phyloP scores from a whole-genome alignment of 30 jellyfish, hydroid and myxozoan species.

The Hydra vulgaris region DNA sequence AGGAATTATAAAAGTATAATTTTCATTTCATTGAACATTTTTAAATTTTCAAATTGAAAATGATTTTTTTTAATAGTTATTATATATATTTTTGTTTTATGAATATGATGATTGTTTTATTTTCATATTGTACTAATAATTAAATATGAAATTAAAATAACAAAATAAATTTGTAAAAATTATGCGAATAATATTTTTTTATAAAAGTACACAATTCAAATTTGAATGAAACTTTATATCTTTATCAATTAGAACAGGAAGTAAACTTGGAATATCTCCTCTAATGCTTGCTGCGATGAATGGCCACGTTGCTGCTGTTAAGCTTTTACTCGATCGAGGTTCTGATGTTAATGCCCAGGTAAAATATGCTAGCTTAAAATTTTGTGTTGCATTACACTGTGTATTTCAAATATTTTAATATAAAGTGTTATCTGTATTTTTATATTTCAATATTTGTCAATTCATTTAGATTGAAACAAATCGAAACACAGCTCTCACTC shows the following conservation, averaged over 20 bases:
- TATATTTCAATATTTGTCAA: background rate
- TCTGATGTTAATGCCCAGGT: conserved; percentile 98
- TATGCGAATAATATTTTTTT: no score
- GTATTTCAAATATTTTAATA: background rate
- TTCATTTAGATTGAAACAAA: conserved; percentile 79
- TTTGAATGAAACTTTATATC: background rate
- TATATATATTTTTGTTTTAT: no score
- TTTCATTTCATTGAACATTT: no score
- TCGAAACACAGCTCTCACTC: conserved; percentile 91
- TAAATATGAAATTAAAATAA: no score
- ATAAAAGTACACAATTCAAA: background rate
- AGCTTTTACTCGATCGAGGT: conserved; percentile 76
- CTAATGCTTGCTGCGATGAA: conserved; percentile 99
- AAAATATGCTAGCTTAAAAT: background rate
- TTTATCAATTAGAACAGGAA: conserved; percentile 63
- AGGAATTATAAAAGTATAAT: no score
- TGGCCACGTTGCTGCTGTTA: conserved; percentile 99
- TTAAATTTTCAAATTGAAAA: no score
- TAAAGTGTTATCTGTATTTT: no score
- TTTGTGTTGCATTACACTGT: background rate
- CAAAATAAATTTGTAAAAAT: no score
- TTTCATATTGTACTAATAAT: no score
- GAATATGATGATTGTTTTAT: no score
- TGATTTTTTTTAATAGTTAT: no score
- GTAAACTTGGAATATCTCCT: conserved; percentile 98